Evolutionary conservation across 2,888 invertebrate species (phyloP).

Genomic region (Lasioglossum leucozonium): DNA sequence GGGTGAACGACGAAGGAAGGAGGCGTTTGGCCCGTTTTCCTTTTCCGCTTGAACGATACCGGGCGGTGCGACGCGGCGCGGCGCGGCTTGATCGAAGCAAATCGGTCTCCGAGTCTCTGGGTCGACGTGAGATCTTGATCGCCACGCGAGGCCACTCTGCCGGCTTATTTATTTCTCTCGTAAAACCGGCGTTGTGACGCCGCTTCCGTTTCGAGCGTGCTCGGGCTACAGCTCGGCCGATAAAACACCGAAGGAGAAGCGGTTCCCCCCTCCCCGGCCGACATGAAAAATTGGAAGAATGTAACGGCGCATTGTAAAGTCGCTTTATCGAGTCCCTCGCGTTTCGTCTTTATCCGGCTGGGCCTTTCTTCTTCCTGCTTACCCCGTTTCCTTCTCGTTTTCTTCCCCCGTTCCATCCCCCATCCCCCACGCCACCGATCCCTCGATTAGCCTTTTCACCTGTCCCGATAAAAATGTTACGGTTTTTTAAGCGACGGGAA

Average conservation of each 20-base stretch:
- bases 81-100: constrained; percentile 56
- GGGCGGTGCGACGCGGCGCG: neutral
- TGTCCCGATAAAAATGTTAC: constrained; percentile 52
- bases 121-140: constrained; percentile 56
- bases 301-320: constrained; percentile 61
- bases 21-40: constrained; percentile 20
- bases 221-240: constrained; percentile 40
- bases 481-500: constrained; percentile 41
- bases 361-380: constrained; percentile 5
- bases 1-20: neutral
- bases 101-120: constrained; percentile 56
- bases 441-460: constrained; percentile 52
- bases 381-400: neutral
- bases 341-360: constrained; percentile 30
- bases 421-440: no score
- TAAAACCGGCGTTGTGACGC: constrained; percentile 58
- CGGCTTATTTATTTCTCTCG: constrained; percentile 65
- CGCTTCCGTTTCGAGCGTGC: constrained; percentile 49
- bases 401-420: neutral
- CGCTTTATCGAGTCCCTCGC: constrained; percentile 47
- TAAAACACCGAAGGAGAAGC: constrained; percentile 54
- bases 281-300: constrained; percentile 65
- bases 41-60: constrained; percentile 40
- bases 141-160: constrained; percentile 57
- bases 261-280: constrained; percentile 21